Evolutionary conservation across 37 sponge, comb jelly and placozoan genomes (phyloP).

Genomic region (Oopsacas minuta): DNA sequence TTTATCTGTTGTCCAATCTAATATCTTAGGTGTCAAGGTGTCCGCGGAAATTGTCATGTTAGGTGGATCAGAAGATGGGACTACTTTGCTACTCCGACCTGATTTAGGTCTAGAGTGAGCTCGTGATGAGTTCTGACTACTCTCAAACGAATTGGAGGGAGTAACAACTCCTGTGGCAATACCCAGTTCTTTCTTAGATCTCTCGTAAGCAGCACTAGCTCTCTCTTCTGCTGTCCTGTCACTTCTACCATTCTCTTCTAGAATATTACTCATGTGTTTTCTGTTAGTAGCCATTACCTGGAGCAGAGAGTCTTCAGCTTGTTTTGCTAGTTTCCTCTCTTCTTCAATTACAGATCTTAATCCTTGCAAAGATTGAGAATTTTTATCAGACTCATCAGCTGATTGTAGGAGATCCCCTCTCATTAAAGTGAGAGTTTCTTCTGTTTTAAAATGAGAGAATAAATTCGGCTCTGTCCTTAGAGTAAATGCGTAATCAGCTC

Average conservation of each 20-base stretch:
- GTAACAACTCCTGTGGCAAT: neutral
- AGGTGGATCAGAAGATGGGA: neutral
- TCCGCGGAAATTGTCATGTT: neutral
- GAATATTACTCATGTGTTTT: neutral
- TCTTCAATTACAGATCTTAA: neutral
- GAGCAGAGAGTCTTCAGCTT: neutral
- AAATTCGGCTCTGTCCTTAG: neutral
- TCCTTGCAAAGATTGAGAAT: neutral
- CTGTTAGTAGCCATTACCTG: neutral
- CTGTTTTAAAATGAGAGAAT: neutral
- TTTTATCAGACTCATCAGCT: neutral
- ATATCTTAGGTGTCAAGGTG: neutral
- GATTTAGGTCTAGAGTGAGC: neutral
- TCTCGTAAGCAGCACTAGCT: conserved; percentile 2
- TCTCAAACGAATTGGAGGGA: neutral
- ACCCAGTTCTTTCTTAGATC: neutral
- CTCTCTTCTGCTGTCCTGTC: neutral
- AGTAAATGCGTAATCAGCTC: neutral
- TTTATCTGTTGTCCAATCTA: neutral
- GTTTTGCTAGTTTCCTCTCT: neutral
- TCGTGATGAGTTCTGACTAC: neutral
- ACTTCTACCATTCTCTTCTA: neutral
- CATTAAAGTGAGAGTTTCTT: neutral
- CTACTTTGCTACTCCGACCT: neutral
- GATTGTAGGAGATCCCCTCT: neutral